Conservation (phyloP, 2,113 vertebrate species). For the Tragelaphus buxtoni region DNA sequence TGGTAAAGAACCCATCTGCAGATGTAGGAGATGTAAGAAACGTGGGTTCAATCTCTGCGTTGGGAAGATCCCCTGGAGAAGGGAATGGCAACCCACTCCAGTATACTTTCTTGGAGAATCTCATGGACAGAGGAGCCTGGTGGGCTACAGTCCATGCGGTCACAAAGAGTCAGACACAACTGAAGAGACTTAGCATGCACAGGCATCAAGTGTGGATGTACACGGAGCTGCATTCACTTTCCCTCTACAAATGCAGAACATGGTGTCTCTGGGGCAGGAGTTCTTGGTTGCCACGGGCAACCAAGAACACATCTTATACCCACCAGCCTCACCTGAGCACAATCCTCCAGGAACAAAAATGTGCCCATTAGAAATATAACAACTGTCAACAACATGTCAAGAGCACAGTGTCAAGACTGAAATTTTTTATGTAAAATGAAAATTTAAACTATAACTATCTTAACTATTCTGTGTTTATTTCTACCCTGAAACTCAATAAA, state of each 20-base stretch:
- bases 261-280: not conserved
- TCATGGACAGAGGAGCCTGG: not conserved
- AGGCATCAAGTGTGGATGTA: not conserved
- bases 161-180: not conserved
- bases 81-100: not conserved
- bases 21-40: not conserved
- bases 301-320: not conserved
- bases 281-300: accelerated
- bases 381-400: no score
- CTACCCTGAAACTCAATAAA: not conserved
- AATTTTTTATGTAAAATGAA: not conserved
- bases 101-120: not conserved
- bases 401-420: not conserved
- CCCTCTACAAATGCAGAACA: not conserved
- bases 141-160: not conserved
- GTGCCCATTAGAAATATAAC: not conserved
- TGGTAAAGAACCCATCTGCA: not conserved
- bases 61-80: not conserved
- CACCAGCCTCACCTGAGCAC: not conserved
- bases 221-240: not conserved
- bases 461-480: not conserved
- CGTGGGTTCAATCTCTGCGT: not conserved
- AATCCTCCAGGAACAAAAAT: not conserved
- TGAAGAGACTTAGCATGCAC: no score
- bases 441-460: not conserved